Conservation (phyloP, 2,888 invertebrate genomes). For the Calameuta idolon region DNA sequence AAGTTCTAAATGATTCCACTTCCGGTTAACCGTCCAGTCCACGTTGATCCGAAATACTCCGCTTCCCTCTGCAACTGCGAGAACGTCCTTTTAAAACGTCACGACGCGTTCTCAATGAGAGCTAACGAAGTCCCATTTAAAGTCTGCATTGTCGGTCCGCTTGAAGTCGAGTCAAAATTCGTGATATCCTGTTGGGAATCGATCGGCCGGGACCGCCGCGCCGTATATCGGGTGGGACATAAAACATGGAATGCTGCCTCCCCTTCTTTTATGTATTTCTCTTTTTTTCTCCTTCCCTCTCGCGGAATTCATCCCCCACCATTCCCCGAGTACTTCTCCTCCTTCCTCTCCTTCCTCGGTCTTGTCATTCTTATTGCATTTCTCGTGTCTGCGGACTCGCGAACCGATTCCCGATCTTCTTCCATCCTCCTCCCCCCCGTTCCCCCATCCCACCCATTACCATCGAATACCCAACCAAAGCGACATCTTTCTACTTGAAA, state of each 20-base stretch:
- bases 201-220: not conserved
- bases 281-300: not conserved
- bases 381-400: not conserved
- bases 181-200: not conserved
- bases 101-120: not conserved
- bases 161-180: not conserved
- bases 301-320: not conserved
- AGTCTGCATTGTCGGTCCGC: not conserved
- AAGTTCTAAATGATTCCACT: not conserved
- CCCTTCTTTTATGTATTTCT: not conserved
- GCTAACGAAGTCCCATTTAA: not conserved
- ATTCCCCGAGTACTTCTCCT: not conserved
- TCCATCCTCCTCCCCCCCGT: not conserved
- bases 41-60: not conserved
- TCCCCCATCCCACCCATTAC: not conserved
- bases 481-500: not conserved
- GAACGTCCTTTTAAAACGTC: not conserved
- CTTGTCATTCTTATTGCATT: not conserved
- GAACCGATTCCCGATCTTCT: not conserved
- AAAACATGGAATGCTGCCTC: not conserved
- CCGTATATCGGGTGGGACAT: not conserved
- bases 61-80: rapidly evolving
- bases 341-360: not conserved
- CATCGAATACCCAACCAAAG: not conserved
- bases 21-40: not conserved